Evolutionary conservation across 2,888 invertebrate genomes (phyloP), one percentile per base, ranked within the genome.

Genomic region (Pycnomerus fuliginosus): DNA sequence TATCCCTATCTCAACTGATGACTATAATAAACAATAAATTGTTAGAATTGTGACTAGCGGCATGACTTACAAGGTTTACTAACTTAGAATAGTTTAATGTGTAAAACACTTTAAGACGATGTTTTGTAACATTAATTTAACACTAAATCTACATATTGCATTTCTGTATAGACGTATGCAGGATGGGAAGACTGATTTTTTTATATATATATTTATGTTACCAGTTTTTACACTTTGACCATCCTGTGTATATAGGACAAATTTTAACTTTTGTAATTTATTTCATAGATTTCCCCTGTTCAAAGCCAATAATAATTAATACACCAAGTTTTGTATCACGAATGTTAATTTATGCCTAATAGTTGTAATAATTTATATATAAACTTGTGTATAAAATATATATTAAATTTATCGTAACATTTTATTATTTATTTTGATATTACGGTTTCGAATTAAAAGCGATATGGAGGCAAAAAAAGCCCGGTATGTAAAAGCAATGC

Each of bases 41-140:
- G 69, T 71, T 71, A 72, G 71, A 71, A 71, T 67, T 70, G 72
- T 72, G 72, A 70, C 65, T 72, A 72, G 73, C 70, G 72, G 72
- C 73, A 69, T 67, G 55, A 58, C 64, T 67, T 66, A 64, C 58
- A 58, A 63, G 59, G 64, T 62, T 60, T 62, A 60, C 55, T 58
- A 60, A 61, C 55, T 53, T 62, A 68, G 61, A 53, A 56, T 64
- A 61, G 58, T 59, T 64, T 55, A 61, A 63, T 58, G 66, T 67
- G 67, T 67, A 57, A 60, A 65, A 67, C 66, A 67, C 64, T 39
- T 48, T 33, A 24, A 46, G 7, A 47, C 35, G 34, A 39, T 51
- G 53, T 59, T 56, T 51, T 57, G 56, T 56, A 56, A 60, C 57
- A 55, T 53, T 56, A 56, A 51, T 54, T 51, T 14, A 54, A 62